Conservation (phyloP, 2,888 invertebrate species). For the Nomada flava region DNA sequence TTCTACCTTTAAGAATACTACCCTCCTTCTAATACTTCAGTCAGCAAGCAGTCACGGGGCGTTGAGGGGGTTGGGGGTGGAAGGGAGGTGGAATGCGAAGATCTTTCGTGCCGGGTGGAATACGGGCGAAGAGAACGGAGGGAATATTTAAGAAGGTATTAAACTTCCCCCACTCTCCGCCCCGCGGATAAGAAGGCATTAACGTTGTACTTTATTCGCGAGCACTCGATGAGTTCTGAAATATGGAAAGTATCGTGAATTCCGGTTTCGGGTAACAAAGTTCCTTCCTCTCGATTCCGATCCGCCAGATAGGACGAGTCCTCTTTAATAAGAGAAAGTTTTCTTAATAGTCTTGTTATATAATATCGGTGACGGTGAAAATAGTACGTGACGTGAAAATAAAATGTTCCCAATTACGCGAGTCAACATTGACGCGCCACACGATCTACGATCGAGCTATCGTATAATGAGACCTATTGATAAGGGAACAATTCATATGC, state of each 20-base stretch:
- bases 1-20: constrained; percentile 80
- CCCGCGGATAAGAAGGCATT: constrained; percentile 77
- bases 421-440: no score
- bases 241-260: constrained; percentile 75
- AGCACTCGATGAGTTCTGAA: constrained; percentile 78
- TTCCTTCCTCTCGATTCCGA: constrained; percentile 39
- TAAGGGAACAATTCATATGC: no score
- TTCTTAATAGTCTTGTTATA: no score
- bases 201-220: constrained; percentile 78
- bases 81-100: constrained; percentile 54
- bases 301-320: constrained; percentile 21
- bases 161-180: constrained; percentile 72
- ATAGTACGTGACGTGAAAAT: no score
- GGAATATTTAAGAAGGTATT: constrained; percentile 84
- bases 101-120: constrained; percentile 53
- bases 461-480: no score
- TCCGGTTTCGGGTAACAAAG: constrained; percentile 58
- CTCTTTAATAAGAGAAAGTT: constrained; percentile 1
- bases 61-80: constrained; percentile 9
- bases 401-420: no score
- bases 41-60: constrained; percentile 33
- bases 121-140: constrained; percentile 72
- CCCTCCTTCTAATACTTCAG: constrained; percentile 73
- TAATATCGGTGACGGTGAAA: no score
- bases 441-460: no score